Evolutionary conservation across 2,113 vertebrate species (phyloP), one percentile per base, ranked within the genome.

Genomic region (Rhinichthys klamathensis): DNA sequence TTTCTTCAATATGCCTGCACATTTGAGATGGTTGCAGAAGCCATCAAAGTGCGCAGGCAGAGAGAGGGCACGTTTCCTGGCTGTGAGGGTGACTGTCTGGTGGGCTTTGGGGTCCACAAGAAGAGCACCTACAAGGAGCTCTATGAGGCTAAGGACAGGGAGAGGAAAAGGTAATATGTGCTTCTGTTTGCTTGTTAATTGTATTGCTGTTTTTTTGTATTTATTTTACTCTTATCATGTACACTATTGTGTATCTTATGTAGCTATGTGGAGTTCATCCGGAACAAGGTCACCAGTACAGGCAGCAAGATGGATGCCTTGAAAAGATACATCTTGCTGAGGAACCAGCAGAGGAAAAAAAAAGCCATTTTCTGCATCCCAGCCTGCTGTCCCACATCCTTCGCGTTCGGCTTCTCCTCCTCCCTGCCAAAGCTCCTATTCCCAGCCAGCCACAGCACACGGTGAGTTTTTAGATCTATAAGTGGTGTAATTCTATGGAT

Each of bases 21-120:
- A 54, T 76, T 76, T 8, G 16, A 30, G 13, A 9, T 54, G 25
- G 25, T 32, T 4, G 16, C 74, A 54, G n/a, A 54, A 15, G 74
- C 74, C 46, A 76, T 76, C 6, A 54, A 30, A 21, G 74, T 13
- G 25, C 23, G n/a, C 46, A 76, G 74, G 15, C 44, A 54, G 46
- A 76, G 46, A 76, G 46, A 76, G 11, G 44, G 46, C 8, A 30
- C 12, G 0, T 8, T 30, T 21, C 25, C 74, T 76, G 74, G 74
- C 6, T 54, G 25, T 77, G 46, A 77, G 74, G 74, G 49, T 27
- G 74, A 77, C 15, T 56, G 74, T 30, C 74, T 32, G 74, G 74
- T 56, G n/a, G 74, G 49, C n/a, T 32, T 77, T 77, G 74, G 74
- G 25, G 25, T 11, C 25, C 2, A 77, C 74, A 54, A 3, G 10